Evolutionary conservation across 2,113 vertebrate species (phyloP).

Genomic region (Taxidea taxus): DNA sequence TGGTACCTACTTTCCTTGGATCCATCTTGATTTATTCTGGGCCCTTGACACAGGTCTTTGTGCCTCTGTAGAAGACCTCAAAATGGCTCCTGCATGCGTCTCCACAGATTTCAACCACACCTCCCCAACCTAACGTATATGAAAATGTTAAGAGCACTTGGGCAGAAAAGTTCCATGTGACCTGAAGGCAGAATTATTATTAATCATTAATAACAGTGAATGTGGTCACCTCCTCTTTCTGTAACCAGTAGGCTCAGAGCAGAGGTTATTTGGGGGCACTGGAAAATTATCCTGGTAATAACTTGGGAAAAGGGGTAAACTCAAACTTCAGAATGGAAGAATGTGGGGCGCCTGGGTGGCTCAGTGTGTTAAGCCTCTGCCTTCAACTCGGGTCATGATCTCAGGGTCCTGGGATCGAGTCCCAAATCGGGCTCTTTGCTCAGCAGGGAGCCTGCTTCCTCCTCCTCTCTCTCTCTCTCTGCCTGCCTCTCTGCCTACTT

Average conservation of each 20-base stretch:
- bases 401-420: too few relatives aligned
- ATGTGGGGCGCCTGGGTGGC: too few relatives aligned
- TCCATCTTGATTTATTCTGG: neutral
- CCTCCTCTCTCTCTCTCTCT: too few relatives aligned
- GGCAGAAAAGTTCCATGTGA: neutral
- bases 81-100: neutral
- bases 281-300: neutral
- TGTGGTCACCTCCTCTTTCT: neutral
- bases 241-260: neutral
- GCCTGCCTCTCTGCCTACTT: too few relatives aligned
- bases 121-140: neutral
- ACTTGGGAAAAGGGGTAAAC: neutral
- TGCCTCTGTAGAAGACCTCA: neutral
- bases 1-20: neutral
- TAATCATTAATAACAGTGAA: neutral
- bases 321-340: neutral
- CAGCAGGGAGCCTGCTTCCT: too few relatives aligned
- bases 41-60: neutral
- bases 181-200: neutral
- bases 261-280: neutral
- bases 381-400: too few relatives aligned
- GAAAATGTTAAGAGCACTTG: neutral
- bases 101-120: neutral
- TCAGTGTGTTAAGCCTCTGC: too few relatives aligned
- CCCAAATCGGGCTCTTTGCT: too few relatives aligned